Evolutionary conservation across 1,140 invertebrate species (phyloP).

Genomic region (Ceratina calcarata): DNA sequence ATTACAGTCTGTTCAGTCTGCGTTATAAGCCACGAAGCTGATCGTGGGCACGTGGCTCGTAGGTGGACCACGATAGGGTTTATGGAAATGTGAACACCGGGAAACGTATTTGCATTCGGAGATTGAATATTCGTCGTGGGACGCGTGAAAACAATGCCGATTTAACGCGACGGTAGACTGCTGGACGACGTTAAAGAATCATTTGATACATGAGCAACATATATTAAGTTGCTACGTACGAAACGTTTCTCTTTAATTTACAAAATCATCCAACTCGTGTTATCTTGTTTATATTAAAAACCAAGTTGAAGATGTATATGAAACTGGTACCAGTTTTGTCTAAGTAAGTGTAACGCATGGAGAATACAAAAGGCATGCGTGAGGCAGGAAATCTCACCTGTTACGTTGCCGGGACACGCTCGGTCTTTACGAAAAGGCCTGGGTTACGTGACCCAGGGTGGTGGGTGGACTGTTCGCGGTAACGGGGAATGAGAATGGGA

Average conservation of each 20-base stretch:
- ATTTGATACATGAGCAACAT: too few species aligned
- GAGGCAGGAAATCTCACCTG: conserved; percentile 55
- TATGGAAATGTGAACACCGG: conserved; percentile 30
- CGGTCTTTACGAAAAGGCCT: conserved; percentile 35
- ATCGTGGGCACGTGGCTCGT: conserved; percentile 49
- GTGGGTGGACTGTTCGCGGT: conserved; percentile 40
- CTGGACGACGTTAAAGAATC: neutral
- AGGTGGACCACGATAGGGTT: conserved; percentile 18
- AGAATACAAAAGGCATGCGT: neutral
- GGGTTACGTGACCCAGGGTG: conserved; percentile 53
- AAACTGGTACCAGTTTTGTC: too few species aligned
- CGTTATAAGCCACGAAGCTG: conserved; percentile 64
- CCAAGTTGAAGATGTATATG: too few species aligned
- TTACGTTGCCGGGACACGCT: conserved; percentile 45
- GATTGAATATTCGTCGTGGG: conserved; percentile 33
- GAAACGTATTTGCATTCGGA: conserved; percentile 21
- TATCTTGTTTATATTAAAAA: too few species aligned
- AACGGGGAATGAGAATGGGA: conserved; percentile 57
- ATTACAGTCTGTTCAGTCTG: conserved; percentile 71
- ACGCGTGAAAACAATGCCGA: conserved; percentile 24
- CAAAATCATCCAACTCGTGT: too few species aligned
- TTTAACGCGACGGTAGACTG: conserved; percentile 12
- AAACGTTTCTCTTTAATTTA: too few species aligned
- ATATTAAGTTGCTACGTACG: too few species aligned
- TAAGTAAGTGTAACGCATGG: too few species aligned